These are phyloP conservation scores for Melikaiella ostensackeni DNA, from an alignment of 2,888 invertebrate genomes.

Conservation along the genomic window DNA sequence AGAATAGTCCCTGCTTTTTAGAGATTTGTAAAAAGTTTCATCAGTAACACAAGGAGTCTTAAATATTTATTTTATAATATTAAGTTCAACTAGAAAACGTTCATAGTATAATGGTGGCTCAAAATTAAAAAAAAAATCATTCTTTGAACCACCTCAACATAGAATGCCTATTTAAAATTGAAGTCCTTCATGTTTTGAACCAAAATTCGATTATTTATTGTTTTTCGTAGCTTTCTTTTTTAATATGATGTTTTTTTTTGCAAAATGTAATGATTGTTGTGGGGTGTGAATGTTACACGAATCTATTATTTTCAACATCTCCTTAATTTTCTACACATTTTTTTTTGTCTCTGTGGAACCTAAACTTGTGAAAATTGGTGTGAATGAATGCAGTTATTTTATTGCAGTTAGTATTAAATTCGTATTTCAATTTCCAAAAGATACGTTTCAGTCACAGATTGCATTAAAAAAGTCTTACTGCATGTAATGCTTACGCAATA, in stretches of 20 bases:
- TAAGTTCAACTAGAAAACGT: not conserved
- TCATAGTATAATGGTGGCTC: too few species aligned
- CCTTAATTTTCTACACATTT: conserved; percentile 30
- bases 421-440: not conserved
- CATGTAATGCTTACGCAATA: conserved; percentile 24
- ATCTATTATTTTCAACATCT: conserved; percentile 2
- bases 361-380: not conserved
- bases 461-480: conserved; percentile 4
- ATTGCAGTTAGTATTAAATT: not conserved
- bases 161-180: not conserved
- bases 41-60: not conserved
- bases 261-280: not conserved
- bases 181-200: not conserved
- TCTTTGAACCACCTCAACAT: not conserved
- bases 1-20: not conserved
- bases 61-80: not conserved
- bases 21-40: not conserved
- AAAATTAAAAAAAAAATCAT: too few species aligned
- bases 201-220: not conserved
- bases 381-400: not conserved
- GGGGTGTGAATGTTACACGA: conserved; percentile 24
- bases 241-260: not conserved
- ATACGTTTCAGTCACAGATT: not conserved
- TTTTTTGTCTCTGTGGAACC: conserved; percentile 28
- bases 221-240: not conserved